Conservation (phyloP, 2,797 vertebrate genomes). For the Pempheris klunzingeri region DNA sequence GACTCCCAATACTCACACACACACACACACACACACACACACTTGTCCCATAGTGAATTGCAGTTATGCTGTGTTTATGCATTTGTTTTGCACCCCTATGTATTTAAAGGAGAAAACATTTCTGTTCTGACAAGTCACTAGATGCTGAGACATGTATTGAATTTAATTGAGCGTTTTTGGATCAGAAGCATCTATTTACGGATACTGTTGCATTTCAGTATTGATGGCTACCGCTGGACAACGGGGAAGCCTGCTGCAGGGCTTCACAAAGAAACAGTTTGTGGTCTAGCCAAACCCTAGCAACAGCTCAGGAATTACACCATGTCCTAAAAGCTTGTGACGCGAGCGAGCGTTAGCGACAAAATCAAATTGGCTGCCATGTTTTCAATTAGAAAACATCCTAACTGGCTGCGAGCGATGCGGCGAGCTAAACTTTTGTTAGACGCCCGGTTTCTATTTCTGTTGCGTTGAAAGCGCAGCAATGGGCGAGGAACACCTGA, state of each 20-base stretch:
- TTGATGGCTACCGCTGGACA: neutral
- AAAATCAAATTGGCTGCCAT: too few relatives aligned
- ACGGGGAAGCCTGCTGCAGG: slow-evolving; percentile 1
- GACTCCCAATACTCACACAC: neutral
- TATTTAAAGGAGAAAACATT: neutral
- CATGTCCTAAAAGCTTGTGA: neutral
- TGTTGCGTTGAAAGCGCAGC: too few relatives aligned
- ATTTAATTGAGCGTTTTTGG: too few relatives aligned
- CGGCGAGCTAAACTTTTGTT: too few relatives aligned
- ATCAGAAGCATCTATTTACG: neutral
- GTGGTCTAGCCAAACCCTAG: neutral
- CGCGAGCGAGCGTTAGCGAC: too few relatives aligned
- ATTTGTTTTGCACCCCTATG: neutral
- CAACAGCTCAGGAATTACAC: neutral
- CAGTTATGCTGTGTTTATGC: neutral
- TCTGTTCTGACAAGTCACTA: neutral
- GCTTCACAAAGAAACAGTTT: neutral
- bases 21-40: neutral
- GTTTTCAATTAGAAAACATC: too few relatives aligned
- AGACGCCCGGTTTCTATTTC: too few relatives aligned
- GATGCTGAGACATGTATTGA: neutral
- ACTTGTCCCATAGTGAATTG: neutral
- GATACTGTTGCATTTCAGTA: neutral
- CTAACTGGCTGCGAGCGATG: too few relatives aligned
- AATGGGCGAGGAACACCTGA: too few relatives aligned